Conservation (phyloP, 2,113 vertebrate species). For the Catharus bicknelli region DNA sequence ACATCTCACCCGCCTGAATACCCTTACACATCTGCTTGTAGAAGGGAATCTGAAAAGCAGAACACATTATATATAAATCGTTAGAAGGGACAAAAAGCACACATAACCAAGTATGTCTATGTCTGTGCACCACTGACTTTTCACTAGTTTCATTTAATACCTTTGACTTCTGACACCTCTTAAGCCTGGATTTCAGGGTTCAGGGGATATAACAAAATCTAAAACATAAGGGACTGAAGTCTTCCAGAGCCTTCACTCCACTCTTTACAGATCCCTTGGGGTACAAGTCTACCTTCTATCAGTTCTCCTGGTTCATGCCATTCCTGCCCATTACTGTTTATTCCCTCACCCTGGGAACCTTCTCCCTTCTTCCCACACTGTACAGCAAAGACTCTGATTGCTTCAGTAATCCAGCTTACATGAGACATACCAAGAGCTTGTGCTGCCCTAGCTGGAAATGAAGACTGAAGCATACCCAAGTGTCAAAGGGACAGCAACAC, state of each 20-base stretch:
- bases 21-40: slow-evolving; percentile 83
- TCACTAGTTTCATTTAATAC: background rate
- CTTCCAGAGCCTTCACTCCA: background rate
- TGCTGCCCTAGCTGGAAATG: background rate
- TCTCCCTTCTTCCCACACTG: background rate
- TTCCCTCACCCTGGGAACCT: background rate
- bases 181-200: background rate
- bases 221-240: background rate
- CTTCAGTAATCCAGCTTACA: background rate
- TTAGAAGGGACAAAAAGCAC: background rate
- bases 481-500: background rate
- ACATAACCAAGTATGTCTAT: accelerated
- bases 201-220: background rate
- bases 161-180: background rate
- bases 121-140: accelerated
- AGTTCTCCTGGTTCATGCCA: background rate
- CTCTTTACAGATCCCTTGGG: background rate
- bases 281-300: background rate
- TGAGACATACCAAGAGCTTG: background rate
- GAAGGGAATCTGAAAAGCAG: slow-evolving; percentile 84
- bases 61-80: background rate
- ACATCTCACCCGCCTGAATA: slow-evolving; percentile 87
- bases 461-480: background rate
- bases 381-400: background rate
- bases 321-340: background rate